Conservation (phyloP, 2,888 invertebrate species). For the Busseola fusca region DNA sequence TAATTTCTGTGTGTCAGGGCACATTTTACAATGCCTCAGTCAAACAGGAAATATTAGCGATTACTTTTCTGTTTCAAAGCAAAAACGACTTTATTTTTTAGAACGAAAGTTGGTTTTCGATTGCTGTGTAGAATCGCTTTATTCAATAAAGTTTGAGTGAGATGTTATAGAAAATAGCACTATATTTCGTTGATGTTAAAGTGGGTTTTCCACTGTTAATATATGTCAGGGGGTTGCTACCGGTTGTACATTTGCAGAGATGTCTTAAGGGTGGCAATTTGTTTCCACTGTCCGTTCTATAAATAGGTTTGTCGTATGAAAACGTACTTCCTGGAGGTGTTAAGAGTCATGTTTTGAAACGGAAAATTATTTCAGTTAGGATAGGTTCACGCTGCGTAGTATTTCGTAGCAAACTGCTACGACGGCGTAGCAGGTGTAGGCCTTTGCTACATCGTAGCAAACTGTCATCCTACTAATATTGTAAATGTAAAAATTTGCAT, state of each 20-base stretch:
- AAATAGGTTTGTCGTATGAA: constrained; percentile 57
- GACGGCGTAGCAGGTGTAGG: constrained; percentile 4
- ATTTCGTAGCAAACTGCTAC: constrained; percentile 14
- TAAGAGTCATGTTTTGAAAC: background rate
- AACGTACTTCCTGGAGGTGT: constrained; percentile 27
- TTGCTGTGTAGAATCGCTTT: constrained; percentile 44
- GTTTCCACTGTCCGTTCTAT: constrained; percentile 74
- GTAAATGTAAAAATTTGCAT: no score
- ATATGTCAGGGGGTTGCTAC: constrained; percentile 72
- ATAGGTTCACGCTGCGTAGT: background rate
- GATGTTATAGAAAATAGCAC: constrained; percentile 48
- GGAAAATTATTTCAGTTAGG: background rate
- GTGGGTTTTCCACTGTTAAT: constrained; percentile 65
- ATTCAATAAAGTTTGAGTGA: constrained; percentile 67
- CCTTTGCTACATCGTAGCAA: background rate
- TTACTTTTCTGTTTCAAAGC: constrained; percentile 15
- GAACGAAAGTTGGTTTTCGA: background rate
- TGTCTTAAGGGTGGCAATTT: constrained; percentile 66
- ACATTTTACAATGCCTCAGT: constrained; percentile 6
- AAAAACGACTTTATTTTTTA: constrained; percentile 21
- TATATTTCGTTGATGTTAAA: constrained; percentile 44
- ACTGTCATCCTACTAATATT: no score
- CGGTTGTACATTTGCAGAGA: constrained; percentile 77
- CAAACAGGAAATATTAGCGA: constrained; percentile 56
- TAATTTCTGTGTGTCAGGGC: fast-evolving